phyloP scores from a whole-genome alignment of 2,797 vertebrate genomes.

The Steatocranus sp. region DNA sequence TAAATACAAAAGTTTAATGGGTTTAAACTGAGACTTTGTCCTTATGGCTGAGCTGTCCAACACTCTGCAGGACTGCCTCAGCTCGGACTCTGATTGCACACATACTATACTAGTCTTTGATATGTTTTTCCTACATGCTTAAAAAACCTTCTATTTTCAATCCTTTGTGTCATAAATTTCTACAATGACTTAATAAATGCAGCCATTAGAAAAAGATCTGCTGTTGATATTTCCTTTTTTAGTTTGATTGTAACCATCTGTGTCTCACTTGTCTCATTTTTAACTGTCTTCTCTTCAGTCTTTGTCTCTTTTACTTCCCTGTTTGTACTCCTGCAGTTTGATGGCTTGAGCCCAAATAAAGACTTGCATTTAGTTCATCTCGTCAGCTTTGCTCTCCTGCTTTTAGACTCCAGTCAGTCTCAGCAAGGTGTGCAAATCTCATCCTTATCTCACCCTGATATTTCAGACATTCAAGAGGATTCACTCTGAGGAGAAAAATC shows the following conservation, averaged over 20 bases:
- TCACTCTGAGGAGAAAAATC: not conserved
- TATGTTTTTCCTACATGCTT: not conserved
- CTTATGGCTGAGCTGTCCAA: not conserved
- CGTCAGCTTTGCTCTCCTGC: not conserved
- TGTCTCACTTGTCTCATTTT: not conserved
- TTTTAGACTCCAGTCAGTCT: accelerated
- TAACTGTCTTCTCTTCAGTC: not conserved
- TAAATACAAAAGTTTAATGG: not conserved
- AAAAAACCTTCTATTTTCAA: not conserved
- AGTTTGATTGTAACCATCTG: not conserved
- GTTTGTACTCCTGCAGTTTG: not conserved
- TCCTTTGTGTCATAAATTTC: accelerated
- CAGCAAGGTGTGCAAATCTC: not conserved
- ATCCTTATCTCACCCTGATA: not conserved
- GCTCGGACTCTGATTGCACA: not conserved
- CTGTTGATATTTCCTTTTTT: not conserved
- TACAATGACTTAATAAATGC: not conserved
- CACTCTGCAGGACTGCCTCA: accelerated
- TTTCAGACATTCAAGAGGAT: accelerated
- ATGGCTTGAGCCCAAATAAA: not conserved
- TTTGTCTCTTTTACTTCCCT: accelerated
- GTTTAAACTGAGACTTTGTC: not conserved
- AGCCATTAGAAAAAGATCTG: not conserved
- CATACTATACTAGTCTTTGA: not conserved
- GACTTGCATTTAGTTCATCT: not conserved